A percentile compares a stretch with the other conserved stretches of the same genome.
Evolutionary conservation across 2,113 vertebrate species (phyloP).

Genomic region (Gorsachius goisagi): DNA sequence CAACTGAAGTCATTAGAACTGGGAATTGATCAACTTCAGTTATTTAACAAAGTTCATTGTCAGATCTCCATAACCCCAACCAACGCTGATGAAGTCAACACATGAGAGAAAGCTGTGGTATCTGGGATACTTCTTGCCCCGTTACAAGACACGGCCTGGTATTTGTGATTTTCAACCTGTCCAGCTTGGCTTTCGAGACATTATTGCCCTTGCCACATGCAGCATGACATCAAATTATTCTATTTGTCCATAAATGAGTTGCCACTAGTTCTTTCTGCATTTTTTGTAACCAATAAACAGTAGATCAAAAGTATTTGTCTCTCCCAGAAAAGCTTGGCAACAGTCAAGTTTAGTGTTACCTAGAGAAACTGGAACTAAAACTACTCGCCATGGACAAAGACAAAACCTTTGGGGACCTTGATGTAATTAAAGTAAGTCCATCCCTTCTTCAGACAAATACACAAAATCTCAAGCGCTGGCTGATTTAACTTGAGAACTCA

Average conservation of each 20-base stretch:
- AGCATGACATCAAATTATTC: background rate
- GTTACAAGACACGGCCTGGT: background rate
- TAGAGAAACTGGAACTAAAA: background rate
- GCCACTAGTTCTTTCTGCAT: background rate
- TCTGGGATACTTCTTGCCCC: background rate
- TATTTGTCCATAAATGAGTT: background rate
- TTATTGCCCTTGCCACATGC: background rate
- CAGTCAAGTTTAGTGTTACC: background rate
- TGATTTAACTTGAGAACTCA: background rate
- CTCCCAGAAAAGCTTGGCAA: background rate
- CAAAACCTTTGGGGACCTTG: background rate
- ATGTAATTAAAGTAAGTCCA: background rate
- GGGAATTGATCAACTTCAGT: background rate
- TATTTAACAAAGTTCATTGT: background rate
- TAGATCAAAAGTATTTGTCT: background rate
- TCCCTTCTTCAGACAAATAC: background rate
- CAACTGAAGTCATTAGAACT: background rate
- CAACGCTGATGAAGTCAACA: background rate
- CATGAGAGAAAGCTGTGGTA: fast-evolving
- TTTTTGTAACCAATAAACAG: background rate
- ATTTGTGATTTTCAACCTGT: background rate
- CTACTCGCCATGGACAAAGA: background rate
- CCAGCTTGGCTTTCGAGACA: background rate
- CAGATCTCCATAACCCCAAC: background rate
- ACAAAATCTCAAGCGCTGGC: background rate